Evolutionary conservation across 2,888 invertebrate species (phyloP), one percentile per base, ranked within the genome.

Genomic region (Anarsia innoxiella): DNA sequence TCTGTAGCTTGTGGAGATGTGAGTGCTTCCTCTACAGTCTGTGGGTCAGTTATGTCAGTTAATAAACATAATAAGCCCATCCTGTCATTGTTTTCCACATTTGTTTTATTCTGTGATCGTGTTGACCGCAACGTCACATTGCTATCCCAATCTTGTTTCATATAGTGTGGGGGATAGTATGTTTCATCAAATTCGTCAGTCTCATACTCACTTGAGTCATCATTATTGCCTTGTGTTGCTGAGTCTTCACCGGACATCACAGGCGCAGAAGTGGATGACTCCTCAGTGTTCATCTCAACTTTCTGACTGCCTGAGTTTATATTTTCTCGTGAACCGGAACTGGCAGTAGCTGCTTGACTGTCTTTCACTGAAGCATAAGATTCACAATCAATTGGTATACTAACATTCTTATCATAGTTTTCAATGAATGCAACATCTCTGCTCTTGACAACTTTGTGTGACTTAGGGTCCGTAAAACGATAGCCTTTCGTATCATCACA

Each of bases 1-100:
- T 42, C 6, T 12, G 11, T 12, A 4, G 12, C 12, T 12, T 27
- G 12, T 3, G 42, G 28, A 1, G 41, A 41, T 33, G 42, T 12
- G 1, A 48, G 29, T 10, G 45, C 48, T 26, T 48, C 42, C 12
- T 48, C 44, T 13, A 38, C 43, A 15, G 37, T 40, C 37, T 43
- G 39, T 31, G 45, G 45, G 19, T 45, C 45, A 15, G 40, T 19
- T 0, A 34, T 9, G 23, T 26, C 16, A 8, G 36, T 37, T 25
- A 34, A 14, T 6, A 38, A 23, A 31, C 35, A 41, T 23, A 37
- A 12, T 11, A 13, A 15, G 11, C n/a, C n/a, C n/a, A n/a, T n/a
- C n/a, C 23, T 29, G 12, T 44, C 31, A 14, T 35, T 10, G 14
- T 3, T 3, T 11, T 28, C 12, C 11, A 12, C 12, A 12, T 3